A percentile compares a stretch with the other conserved stretches of the same genome.
Evolutionary conservation across 1,140 invertebrate genomes (phyloP).

Genomic region (Trachymyrmex cornetzi): DNA sequence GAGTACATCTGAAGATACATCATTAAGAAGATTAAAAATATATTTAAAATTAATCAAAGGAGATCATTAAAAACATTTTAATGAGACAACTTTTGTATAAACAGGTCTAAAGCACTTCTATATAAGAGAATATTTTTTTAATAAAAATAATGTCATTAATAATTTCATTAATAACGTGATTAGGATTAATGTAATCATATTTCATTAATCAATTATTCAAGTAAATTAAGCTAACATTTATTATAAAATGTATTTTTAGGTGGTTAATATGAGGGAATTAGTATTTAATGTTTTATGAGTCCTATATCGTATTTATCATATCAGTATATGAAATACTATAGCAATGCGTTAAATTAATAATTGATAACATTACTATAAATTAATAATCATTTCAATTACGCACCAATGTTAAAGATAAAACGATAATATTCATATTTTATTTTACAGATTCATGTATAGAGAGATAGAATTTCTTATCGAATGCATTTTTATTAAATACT

Average conservation of each 20-base stretch:
- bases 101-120: not conserved
- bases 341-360: conserved; percentile 32
- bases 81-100: not conserved
- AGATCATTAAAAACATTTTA: not conserved
- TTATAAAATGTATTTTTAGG: conserved; percentile 18
- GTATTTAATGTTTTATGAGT: conserved; percentile 45
- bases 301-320: not conserved
- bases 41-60: not conserved
- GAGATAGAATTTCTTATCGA: not conserved
- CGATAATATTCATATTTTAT: conserved; percentile 8
- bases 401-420: not conserved
- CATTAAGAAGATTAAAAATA: not conserved
- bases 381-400: conserved; percentile 49
- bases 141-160: not conserved
- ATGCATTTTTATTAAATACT: not conserved
- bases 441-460: not conserved
- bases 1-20: not conserved
- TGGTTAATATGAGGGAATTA: conserved; percentile 19
- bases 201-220: conserved; percentile 25
- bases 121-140: not conserved
- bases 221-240: conserved; percentile 1
- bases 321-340: conserved; percentile 14
- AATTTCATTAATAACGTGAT: not conserved
- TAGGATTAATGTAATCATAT: conserved; percentile 19
- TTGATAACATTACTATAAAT: conserved; percentile 44